Base-by-base conservation (phyloP, 2,888 invertebrate species). In the Zaprionus lineosus region DNA sequence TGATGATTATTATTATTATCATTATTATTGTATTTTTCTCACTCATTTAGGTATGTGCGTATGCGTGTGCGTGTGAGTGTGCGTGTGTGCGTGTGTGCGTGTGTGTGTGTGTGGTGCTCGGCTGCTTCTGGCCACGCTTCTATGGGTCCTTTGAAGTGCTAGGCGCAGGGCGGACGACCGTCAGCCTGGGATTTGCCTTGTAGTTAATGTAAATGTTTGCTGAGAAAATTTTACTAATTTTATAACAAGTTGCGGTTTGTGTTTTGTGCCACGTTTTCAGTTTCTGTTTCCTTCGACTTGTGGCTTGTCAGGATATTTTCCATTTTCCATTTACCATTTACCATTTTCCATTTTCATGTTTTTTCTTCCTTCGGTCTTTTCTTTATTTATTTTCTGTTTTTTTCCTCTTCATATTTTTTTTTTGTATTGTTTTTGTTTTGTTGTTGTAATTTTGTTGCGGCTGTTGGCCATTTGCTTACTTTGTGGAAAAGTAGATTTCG, bases 171-270 rank as follows among this genome's bases (percentile, higher is more conserved):
- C 48, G 34, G 36, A 34, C 40, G 28, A 29, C 39, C 29, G 53
- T 34, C 52, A 41, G 56, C 59, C 40, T 59, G 50, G 39, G 67
- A 74, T 75, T 68, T 60, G 81, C 57, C 76, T 68, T 67, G 72
- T 74, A 83, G 84, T 83, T 85, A 85, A 85, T 85, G 86, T 84
- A 85, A 84, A 86, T 84, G 86, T 81, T 86, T 84, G 75, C 76
- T 51, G 66, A 83, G 76, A 75, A 81, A 84, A 77, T 84, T 75
- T 67, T 64, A 77, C 86, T 84, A 86, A 86, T 84, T 84, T 85
- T 68, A 84, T 86, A 84, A 81, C 84, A 84, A 84, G 74, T 84
- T 86, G 81, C 68, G 85, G 86, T 69, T 85, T 79, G 67, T 65
- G 62, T 67, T 71, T 62, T 64, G 47, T 75, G 74, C 79, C 57